Conservation (phyloP, 1,140 invertebrate species). For the Atta colombica region DNA sequence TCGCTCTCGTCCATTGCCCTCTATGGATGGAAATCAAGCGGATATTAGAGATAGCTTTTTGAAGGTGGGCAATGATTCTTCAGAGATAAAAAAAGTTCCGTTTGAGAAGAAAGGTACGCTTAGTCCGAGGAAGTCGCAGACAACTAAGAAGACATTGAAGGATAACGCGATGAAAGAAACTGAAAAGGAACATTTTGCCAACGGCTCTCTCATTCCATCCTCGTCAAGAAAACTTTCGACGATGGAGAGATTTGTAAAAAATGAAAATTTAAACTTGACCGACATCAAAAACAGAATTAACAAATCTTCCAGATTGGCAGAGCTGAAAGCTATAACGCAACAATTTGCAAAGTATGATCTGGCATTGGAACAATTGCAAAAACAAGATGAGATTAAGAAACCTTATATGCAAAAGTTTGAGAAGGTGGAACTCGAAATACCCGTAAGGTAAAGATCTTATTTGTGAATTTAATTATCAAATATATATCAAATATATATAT, state of each 20-base stretch:
- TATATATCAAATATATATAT: no score
- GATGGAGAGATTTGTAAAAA: conserved; percentile 85
- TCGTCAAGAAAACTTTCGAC: conserved; percentile 80
- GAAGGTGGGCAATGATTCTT: conserved; percentile 74
- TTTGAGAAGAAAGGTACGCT: conserved; percentile 83
- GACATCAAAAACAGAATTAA: conserved; percentile 90
- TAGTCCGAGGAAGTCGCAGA: conserved; percentile 81
- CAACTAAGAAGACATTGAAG: conserved; percentile 67
- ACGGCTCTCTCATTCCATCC: conserved; percentile 76
- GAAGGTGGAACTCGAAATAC: conserved; percentile 91
- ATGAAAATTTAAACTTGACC: conserved; percentile 88
- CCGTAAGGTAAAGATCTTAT: conserved; percentile 88
- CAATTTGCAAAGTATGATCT: conserved; percentile 87
- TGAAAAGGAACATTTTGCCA: conserved; percentile 48
- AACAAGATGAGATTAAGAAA: conserved; percentile 78
- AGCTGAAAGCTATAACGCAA: conserved; percentile 89
- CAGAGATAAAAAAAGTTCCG: conserved; percentile 75
- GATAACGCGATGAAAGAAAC: neutral
- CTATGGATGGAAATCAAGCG: conserved; percentile 75
- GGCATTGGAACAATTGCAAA: conserved; percentile 85
- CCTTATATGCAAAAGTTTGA: conserved; percentile 90
- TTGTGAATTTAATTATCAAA: neutral
- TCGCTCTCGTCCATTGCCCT: conserved; percentile 66
- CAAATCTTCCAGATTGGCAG: conserved; percentile 89
- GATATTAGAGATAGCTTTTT: conserved; percentile 83